Evolutionary conservation across 2,888 invertebrate species (phyloP), one percentile per base, ranked within the genome.

Genomic region (Microctonus brassicae): DNA sequence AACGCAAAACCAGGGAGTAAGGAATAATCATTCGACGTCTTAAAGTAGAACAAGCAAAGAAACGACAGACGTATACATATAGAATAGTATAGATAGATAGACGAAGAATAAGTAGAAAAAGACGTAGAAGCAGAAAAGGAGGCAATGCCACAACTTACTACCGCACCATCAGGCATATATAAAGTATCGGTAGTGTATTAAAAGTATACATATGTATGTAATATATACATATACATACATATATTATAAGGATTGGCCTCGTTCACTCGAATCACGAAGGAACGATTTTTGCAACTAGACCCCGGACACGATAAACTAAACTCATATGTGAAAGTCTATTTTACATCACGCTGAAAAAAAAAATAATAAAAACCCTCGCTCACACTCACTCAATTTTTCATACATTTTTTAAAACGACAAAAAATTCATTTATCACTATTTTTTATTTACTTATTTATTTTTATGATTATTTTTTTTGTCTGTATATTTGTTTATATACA

Each of bases 261-360:
- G 57, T 73, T 66, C 63, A 60, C 29, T 71, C 55, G 67, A 74
- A 73, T 74, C 74, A 76, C 74, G 76, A 71, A 70, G 67, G 73
- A 69, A 67, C 57, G 58, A 63, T 71, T 69, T 39, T 24, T 62
- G 66, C 64, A 58, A 60, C 61, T 47, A 47, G 47, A 47, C 4
- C n/a, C 70, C 52, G 64, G 62, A 70, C 72, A 62, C 72, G 73
- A 73, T 73, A 75, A 75, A 74, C 58, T 70, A 62, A 66, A 53
- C 39, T 69, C 69, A 63, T 69, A 69, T 34, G 52, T 34, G 61
- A 69, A 20, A 69, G 61, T 69, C 62, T 29, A 62, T 52, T 60
- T 53, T 24, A 24, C 62, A 24, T 53, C 57, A 63, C 47, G 63
- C 52, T 63, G 42, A 36, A 34, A 26, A 57, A 62, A 55, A 57